Evolutionary conservation across 2,888 invertebrate species (phyloP), one percentile per base, ranked within the genome.

Genomic region (Caenorhabditis angaria): DNA sequence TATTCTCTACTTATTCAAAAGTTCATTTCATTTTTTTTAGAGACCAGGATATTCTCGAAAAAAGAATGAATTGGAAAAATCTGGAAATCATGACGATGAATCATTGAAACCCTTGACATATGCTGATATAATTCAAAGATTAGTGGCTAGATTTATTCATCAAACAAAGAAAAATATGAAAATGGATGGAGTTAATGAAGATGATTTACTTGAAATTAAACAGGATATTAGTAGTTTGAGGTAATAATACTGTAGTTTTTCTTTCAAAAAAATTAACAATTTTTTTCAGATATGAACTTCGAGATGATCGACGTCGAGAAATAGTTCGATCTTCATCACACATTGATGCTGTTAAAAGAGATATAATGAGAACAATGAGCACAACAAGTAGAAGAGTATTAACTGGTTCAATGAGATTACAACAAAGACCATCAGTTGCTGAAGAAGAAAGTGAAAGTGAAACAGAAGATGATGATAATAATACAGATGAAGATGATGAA

Each of bases 151-250:
- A 62, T 78, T 78, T 57, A 82, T 80, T 28, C 81, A 81, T 70
- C 81, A 76, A 71, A 88, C 88, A 35, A 90, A 90, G 87, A 90
- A 90, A 76, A 89, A 90, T 67, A 88, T 89, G 83, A 87, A 90
- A 59, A 89, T 90, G 87, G 90, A 90, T 78, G 90, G 90, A 3
- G 90, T 91, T 22, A 90, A 90, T 78, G 90, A 90, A 82, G 90
- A 90, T 74, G 90, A 90, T 78, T 78, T 90, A 27, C 83, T 90
- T 32, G 90, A 90, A 82, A 90, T 90, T 60, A 90, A 91, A 83
- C 90, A 90, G 79, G 90, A 90, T 75, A 90, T 90, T 22, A 90
- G 90, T 24, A 90, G 90, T 84, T 86, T 90, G 22, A 87, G 90
- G 90, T 90, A 25, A 27, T 61, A n/a, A 10, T 20, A 14, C 41